phyloP scores from a whole-genome alignment of 2,888 invertebrate genomes.

The Tuberolachnus salignus region DNA sequence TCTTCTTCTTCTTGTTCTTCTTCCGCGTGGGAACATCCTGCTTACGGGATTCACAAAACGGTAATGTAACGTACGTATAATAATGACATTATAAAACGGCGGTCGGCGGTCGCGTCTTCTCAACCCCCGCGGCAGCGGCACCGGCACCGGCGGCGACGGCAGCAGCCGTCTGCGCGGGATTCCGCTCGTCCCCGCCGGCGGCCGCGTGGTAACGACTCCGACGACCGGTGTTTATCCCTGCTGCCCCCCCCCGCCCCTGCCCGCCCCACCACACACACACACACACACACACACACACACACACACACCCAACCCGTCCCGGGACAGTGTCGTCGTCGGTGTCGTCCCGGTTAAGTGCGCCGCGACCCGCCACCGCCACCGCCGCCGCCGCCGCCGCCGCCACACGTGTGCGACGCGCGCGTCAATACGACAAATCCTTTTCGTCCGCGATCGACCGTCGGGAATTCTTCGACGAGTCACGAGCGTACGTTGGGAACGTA shows the following conservation, averaged over 20 bases:
- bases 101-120: background rate
- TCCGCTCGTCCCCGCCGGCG: background rate
- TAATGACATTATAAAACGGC: too few relatives aligned
- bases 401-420: constrained; percentile 7
- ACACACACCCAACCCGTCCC: background rate
- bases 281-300: too few relatives aligned
- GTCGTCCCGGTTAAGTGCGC: too few relatives aligned
- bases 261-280: too few relatives aligned
- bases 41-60: constrained; percentile 48
- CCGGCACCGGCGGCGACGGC: constrained; percentile 23
- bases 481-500: background rate
- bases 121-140: constrained; percentile 35
- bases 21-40: constrained; percentile 55
- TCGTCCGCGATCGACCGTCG: background rate
- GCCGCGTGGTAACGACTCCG: background rate
- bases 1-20: too few relatives aligned
- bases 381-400: too few relatives aligned
- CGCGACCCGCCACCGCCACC: too few relatives aligned
- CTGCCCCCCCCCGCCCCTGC: too few relatives aligned
- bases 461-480: background rate
- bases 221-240: too few relatives aligned
- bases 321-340: too few relatives aligned
- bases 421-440: constrained; percentile 43
- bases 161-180: too few relatives aligned
- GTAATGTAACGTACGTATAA: too few relatives aligned